phyloP scores from a whole-genome alignment of 2,888 invertebrate genomes.

The Yponomeuta evonymella region DNA sequence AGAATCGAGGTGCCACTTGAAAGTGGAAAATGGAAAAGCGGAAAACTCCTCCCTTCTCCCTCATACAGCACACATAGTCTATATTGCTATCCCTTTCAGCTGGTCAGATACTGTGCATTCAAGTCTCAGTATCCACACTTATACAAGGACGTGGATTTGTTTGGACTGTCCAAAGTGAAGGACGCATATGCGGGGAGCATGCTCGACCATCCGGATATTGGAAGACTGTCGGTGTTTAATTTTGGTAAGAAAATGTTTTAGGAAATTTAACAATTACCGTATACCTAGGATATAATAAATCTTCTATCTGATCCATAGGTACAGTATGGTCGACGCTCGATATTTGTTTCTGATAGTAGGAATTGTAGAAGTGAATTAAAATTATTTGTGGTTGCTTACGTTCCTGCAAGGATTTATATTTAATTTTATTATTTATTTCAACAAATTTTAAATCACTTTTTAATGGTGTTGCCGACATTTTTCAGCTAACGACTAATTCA shows the following conservation, averaged over 20 bases:
- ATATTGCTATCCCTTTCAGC: constrained; percentile 32
- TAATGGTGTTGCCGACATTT: too few species aligned
- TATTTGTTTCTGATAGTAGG: too few species aligned
- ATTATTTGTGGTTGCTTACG: too few species aligned
- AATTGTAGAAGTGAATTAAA: too few species aligned
- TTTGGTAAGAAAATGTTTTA: constrained; percentile 43
- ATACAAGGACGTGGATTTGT: constrained; percentile 58
- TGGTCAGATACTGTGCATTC: constrained; percentile 58
- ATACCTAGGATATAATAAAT: too few species aligned
- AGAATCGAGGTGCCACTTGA: neutral
- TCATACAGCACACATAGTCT: neutral
- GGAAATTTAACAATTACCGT: too few species aligned
- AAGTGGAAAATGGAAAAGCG: neutral
- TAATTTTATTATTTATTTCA: too few species aligned
- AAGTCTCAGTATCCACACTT: constrained; percentile 46
- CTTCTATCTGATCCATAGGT: too few species aligned
- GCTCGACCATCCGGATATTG: constrained; percentile 51
- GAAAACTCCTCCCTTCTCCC: neutral
- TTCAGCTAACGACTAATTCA: too few species aligned
- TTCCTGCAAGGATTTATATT: too few species aligned
- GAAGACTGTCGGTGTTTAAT: constrained; percentile 51
- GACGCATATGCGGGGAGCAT: constrained; percentile 51
- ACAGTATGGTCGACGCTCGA: too few species aligned
- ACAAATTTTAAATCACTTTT: too few species aligned
- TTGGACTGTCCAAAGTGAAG: constrained; percentile 47